Base-by-base conservation (phyloP, 2,113 vertebrate genomes). In the Dicerorhinus sumatrensis region DNA sequence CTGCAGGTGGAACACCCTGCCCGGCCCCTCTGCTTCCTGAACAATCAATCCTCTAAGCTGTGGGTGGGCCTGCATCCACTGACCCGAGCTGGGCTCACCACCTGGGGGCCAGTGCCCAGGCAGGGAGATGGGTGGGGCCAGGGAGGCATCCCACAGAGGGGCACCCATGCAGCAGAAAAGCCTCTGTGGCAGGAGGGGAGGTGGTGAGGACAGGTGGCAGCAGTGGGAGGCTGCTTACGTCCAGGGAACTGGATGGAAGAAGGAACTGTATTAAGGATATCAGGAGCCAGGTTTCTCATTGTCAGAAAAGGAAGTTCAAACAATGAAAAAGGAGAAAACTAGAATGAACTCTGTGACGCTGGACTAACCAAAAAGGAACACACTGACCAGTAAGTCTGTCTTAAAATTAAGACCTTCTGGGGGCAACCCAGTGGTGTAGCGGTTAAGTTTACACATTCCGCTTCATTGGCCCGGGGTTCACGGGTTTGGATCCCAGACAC, bases 191-290 rank as follows among this genome's bases (percentile, higher is more conserved):
- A 12, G 12, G 51, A 54, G 14, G 13, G 51, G 51, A 54, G 51
- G 51, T 54, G 51, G 51, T 12, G 13, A 54, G 13, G 14, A 12
- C 13, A 54, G 51, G 51, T 54, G 51, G 51, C 51, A 14, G 51
- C 51, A 54, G 51, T 54, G 46, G 60, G 60, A 48, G 42, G 73
- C 23, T 18, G 60, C 58, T n/a, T 21, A 46, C 29, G 58, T 20
- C 65, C 25, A 36, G 56, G 62, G 33, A 39, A 58, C n/a, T 4
- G 36, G 36, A 27, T 6, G 1, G 51, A 17, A 81, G 29, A 54
- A 11, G 48, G 5, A 31, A 11, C 4, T 31, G 1, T 51, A 31
- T 0, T 2, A 36, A 21, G 14, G 77, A 23, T 8, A 21, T 21
- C 6, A 10, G 65, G 27, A 60, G 69, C 39, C 70, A 60, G 69